A percentile compares a stretch with the other conserved stretches of the same genome.
Evolutionary conservation across 1,140 invertebrate species (phyloP).

Genomic region (Euborellia annulipes): DNA sequence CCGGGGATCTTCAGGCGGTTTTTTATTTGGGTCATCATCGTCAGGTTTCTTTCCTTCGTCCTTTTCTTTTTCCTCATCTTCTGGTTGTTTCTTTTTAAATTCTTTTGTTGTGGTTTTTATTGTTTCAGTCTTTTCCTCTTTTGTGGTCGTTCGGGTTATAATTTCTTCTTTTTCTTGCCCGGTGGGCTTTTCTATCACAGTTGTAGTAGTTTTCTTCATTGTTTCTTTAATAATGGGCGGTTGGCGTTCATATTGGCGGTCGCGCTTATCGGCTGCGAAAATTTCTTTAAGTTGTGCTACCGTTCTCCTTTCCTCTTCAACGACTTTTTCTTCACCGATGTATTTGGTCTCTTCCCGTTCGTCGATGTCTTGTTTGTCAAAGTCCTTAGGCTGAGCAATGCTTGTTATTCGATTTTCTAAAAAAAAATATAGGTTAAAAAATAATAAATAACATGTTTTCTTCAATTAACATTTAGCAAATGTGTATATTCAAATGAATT

Average conservation of each 20-base stretch:
- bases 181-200: conserved; percentile 38
- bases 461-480: too few species aligned
- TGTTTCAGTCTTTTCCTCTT: conserved; percentile 45
- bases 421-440: not conserved
- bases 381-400: not conserved
- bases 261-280: conserved; percentile 10
- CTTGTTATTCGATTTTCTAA: conserved; percentile 24
- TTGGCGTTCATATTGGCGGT: conserved; percentile 10
- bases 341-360: conserved; percentile 51
- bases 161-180: conserved; percentile 51
- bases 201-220: not conserved
- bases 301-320: conserved; percentile 30
- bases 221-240: conserved; percentile 1
- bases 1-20: conserved; percentile 3
- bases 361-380: conserved; percentile 11
- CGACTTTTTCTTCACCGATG: conserved; percentile 52
- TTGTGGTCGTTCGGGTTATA: conserved; percentile 32
- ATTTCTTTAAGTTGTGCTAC: conserved; percentile 10
- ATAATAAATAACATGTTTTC: too few species aligned
- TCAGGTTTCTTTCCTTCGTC: conserved; percentile 10
- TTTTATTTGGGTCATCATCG: conserved; percentile 10
- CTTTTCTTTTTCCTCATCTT: conserved; percentile 11
- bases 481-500: too few species aligned
- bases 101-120: conserved; percentile 27
- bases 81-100: conserved; percentile 11